These are phyloP conservation scores for Alitta virens DNA, from an alignment of 2,888 invertebrate species.

Conservation along the genomic window DNA sequence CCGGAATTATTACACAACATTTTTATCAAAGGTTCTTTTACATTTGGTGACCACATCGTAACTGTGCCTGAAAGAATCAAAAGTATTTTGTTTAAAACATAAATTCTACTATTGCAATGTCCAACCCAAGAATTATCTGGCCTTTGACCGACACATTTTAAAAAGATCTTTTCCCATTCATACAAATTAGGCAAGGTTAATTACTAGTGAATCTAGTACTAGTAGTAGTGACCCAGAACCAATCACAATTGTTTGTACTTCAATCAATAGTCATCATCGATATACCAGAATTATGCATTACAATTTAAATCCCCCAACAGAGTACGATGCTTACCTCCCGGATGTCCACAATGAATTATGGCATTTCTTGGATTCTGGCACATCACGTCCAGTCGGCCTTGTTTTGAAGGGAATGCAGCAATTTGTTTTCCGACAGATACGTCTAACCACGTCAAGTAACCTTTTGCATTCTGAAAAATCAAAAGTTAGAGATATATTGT, in stretches of 20 bases:
- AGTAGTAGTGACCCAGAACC: no score
- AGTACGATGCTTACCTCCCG: slow-evolving; percentile 72
- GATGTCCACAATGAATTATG: slow-evolving; percentile 82
- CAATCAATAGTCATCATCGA: no score
- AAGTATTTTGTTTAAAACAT: no score
- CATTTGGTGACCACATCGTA: slow-evolving; percentile 91
- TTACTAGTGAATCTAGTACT: no score
- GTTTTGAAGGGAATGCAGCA: slow-evolving; percentile 71
- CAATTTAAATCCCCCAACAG: no score
- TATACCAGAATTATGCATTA: no score
- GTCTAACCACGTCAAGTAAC: slow-evolving; percentile 89
- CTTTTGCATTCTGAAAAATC: slow-evolving; percentile 59
- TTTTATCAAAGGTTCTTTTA: slow-evolving; percentile 80
- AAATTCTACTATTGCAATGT: no score
- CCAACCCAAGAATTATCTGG: background rate
- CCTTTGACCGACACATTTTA: background rate
- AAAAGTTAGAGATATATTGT: no score
- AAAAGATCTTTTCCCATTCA: background rate
- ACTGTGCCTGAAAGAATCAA: slow-evolving; percentile 75
- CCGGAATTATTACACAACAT: slow-evolving; percentile 86
- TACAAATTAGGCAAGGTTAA: no score
- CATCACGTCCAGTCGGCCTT: slow-evolving; percentile 79
- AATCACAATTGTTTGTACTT: no score
- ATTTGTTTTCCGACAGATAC: slow-evolving; percentile 89
- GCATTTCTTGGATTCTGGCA: slow-evolving; percentile 94